A percentile compares a stretch with the other conserved stretches of the same genome.
Evolutionary conservation across 1,140 invertebrate genomes (phyloP).

Genomic region (Pachypsylla venusta): DNA sequence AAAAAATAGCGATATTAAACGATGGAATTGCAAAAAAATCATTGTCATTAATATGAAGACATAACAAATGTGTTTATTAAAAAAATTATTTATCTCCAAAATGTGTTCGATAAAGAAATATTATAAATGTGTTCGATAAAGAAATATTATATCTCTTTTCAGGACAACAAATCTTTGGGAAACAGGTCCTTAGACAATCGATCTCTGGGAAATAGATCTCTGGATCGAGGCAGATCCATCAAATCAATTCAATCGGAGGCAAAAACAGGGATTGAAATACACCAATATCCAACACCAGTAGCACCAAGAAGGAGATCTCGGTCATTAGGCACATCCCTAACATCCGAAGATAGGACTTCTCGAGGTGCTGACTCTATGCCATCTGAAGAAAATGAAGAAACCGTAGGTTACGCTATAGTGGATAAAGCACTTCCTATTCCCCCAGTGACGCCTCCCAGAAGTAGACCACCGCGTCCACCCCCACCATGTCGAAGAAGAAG

Average conservation of each 20-base stretch:
- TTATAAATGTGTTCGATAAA: too few relatives aligned
- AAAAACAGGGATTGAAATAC: constrained; percentile 16
- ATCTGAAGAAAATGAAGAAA: constrained; percentile 33
- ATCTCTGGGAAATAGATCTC: too few relatives aligned
- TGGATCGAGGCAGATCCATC: too few relatives aligned
- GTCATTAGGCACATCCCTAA: constrained; percentile 41
- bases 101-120: background rate
- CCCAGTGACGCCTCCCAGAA: background rate
- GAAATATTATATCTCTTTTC: background rate
- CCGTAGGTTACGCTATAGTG: constrained; percentile 46
- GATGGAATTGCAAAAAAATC: too few relatives aligned
- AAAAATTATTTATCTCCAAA: background rate
- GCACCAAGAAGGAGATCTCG: constrained; percentile 34
- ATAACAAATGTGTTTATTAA: too few relatives aligned
- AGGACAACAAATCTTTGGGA: constrained; percentile 8
- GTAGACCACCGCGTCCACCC: constrained; percentile 38
- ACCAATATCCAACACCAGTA: constrained; percentile 24
- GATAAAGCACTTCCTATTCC: constrained; percentile 36
- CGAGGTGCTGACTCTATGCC: constrained; percentile 48
- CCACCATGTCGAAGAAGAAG: constrained; percentile 32
- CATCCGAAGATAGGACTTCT: constrained; percentile 48
- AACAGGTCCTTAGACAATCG: too few relatives aligned
- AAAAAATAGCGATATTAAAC: too few relatives aligned
- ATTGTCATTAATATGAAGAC: too few relatives aligned
- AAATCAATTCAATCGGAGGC: background rate